Base-by-base conservation (phyloP, 2,113 vertebrate genomes). In the Paraplagusia blochii region DNA sequence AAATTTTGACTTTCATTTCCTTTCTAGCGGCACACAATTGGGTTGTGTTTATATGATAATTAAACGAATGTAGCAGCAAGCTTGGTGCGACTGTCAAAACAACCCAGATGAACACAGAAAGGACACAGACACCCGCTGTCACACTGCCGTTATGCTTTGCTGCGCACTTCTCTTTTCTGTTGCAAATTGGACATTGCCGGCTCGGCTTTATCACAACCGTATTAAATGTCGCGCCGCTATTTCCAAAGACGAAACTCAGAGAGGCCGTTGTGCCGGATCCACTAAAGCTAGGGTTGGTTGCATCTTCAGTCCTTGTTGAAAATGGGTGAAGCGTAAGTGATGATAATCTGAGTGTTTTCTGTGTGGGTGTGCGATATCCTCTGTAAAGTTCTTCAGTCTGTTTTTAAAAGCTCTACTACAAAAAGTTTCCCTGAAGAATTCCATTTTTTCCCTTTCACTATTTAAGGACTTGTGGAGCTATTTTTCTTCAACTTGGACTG, bases 281-380 rank as follows among this genome's bases (percentile, higher is more conserved):
- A 53, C 47, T 60, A 62, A 68, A 55, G 57, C 58, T 63, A 66
- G 70, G 56, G 80, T 59, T 79, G 76, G 78, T 78, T 60, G 13
- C 22, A 47, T 81, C 79, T 71, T 76, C 58, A 29, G 51, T 79
- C 72, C 81, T 85, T 80, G 71, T 80, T 71, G 53, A 63, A 76
- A 56, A 58, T 62, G 48, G 46, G 15, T 53, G 50, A 44, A 59
- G 57, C 66, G 74, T 68, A 34, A 63, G 33, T 74, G 54, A 18
- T 59, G 35, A 39, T 42, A 36, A 17, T n/a, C 2, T 6, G 22
- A 4, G 22, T 29, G 22, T n/a, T n/a, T n/a, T n/a, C n/a, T n/a
- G n/a, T 29, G 6, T 29, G 22, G 6, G 6, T 29, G 22, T 29
- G 22, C 6, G 22, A 29, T 6, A 29, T n/a, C n/a, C n/a, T n/a